phyloP scores from a whole-genome alignment of 2,888 invertebrate genomes.

The Troides aeacus region DNA sequence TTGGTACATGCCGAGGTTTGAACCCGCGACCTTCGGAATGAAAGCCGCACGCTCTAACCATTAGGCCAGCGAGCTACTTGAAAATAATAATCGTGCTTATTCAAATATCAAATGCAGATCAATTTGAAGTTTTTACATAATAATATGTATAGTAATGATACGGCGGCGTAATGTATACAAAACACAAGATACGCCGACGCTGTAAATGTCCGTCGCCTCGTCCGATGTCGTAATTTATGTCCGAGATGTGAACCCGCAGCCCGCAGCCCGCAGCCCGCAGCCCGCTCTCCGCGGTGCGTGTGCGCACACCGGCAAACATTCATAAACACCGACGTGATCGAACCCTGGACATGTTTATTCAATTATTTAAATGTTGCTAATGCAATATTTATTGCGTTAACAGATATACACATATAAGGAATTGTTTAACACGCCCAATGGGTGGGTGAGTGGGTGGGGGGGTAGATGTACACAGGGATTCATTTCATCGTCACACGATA shows the following conservation, averaged over 20 bases:
- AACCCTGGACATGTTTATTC: slow-evolving; percentile 20
- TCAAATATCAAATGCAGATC: too few relatives aligned
- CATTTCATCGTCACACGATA: too few relatives aligned
- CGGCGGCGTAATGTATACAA: not conserved
- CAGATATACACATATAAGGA: too few relatives aligned
- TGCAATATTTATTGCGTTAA: not conserved
- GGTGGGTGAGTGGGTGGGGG: too few relatives aligned
- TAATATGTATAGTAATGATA: not conserved
- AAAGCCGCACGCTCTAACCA: too few relatives aligned
- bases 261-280: slow-evolving; percentile 4
- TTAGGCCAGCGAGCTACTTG: too few relatives aligned
- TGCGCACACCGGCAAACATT: slow-evolving; percentile 4
- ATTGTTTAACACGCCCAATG: too few relatives aligned
- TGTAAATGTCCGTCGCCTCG: slow-evolving; percentile 11
- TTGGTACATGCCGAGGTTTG: too few relatives aligned
- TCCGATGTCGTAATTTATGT: slow-evolving; percentile 13
- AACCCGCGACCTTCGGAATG: too few relatives aligned
- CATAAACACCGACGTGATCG: slow-evolving; percentile 2
- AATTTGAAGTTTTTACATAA: not conserved
- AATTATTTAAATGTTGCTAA: slow-evolving; percentile 22
- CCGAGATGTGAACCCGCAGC: slow-evolving; percentile 7
- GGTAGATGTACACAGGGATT: too few relatives aligned
- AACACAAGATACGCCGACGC: slow-evolving; percentile 9
- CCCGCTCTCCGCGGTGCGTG: not conserved
- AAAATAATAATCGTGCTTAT: too few relatives aligned